phyloP scores from a whole-genome alignment of 2,113 vertebrate genomes.

The Eurystomus gularis region DNA sequence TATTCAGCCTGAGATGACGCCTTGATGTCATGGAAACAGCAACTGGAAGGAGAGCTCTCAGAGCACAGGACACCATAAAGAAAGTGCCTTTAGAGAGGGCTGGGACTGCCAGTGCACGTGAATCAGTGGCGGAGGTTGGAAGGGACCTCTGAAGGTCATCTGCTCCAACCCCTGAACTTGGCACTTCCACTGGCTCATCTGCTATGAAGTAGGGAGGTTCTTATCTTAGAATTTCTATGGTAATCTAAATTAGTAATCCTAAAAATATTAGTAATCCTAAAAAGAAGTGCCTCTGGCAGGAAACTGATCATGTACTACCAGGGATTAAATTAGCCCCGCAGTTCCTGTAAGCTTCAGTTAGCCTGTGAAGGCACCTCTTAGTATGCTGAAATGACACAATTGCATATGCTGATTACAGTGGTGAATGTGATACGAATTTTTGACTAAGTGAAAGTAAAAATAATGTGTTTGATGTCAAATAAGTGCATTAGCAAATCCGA shows the following conservation, averaged over 20 bases:
- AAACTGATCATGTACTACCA: fast-evolving
- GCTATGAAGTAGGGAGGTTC: neutral
- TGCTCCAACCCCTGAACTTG: neutral
- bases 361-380: neutral
- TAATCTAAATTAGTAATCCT: neutral
- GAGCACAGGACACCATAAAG: neutral
- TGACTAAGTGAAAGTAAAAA: neutral
- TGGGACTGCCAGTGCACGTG: neutral
- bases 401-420: neutral
- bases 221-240: neutral
- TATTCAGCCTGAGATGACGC: neutral
- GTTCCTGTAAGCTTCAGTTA: neutral
- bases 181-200: neutral
- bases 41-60: neutral
- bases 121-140: neutral
- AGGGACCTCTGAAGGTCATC: neutral
- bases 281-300: neutral
- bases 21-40: neutral
- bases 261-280: neutral
- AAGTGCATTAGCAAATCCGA: neutral
- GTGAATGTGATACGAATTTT: neutral
- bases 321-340: neutral
- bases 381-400: neutral
- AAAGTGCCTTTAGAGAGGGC: neutral
- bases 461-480: neutral